Evolutionary conservation across 2,797 vertebrate genomes (phyloP), one percentile per base, ranked within the genome.

Genomic region (Mus caroli): DNA sequence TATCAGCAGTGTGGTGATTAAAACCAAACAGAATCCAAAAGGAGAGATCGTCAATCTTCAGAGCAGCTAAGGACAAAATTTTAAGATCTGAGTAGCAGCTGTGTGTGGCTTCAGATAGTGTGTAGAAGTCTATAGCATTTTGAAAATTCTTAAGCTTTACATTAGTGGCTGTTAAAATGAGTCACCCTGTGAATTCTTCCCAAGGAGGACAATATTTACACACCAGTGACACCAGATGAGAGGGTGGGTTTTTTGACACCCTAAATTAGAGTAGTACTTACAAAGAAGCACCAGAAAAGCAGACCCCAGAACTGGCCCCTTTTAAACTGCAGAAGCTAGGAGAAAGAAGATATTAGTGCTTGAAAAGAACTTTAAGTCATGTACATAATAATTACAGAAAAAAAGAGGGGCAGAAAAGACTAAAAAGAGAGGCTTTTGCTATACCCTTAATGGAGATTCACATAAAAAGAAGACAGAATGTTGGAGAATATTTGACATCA

Each of bases 401-500:
- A 92, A 90, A 77, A 10, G 15, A 78, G 7, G 31, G 40, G 58
- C 71, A 94, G 69, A 80, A 40, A 84, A 20, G 60, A 3, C 19
- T 69, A 37, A 31, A 90, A 90, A 92, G n/a, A 71, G 24, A 71
- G 19, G 34, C 37, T 76, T 92, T 52, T 76, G n/a, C 50, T 93
- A 6, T 92, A 88, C 80, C 28, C 60, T 79, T 88, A 69, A 73
- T n/a, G 90, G 71, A 31, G 22, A 46, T 87, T 95, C 86, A 86
- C 12, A 91, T 64, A 9, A 62, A 94, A 37, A 62, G 37, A 40
- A 24, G 24, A 86, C 46, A 83, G 40, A 40, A 91, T 69, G 10
- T 75, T 94, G 89, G 89, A 95, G 58, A 94, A 85, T 62, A 89
- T 86, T 94, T 6, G 6, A 94, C n/a, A 89, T 54, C n/a, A 90